A percentile compares a stretch with the other conserved stretches of the same genome.
These are phyloP conservation scores for Dendrocincla tyrannina DNA, from an alignment of 2,797 vertebrate genomes.

Conservation along the genomic window DNA sequence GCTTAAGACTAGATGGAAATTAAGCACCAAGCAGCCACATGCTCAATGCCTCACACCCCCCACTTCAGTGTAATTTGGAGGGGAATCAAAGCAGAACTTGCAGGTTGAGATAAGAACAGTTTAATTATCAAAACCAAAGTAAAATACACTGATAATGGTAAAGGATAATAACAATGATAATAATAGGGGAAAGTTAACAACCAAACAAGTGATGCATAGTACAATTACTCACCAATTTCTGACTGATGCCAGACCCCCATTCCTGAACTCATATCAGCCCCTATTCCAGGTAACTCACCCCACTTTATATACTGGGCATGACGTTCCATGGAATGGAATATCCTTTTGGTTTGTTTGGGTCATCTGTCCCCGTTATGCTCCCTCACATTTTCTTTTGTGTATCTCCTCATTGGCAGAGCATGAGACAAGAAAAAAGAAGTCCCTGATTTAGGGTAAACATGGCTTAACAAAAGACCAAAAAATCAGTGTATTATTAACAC, in stretches of 20 bases:
- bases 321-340: neutral
- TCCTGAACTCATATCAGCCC: rapidly evolving
- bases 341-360: neutral
- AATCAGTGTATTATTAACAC: neutral
- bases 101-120: neutral
- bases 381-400: neutral
- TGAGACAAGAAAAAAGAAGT: neutral
- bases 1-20: neutral
- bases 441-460: neutral
- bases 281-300: neutral
- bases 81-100: neutral
- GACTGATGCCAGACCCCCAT: too few species aligned
- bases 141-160: neutral
- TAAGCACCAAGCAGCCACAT: rapidly evolving
- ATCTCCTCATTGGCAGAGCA: neutral
- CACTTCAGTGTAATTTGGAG: neutral
- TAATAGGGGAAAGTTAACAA: neutral
- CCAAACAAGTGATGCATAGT: rapidly evolving
- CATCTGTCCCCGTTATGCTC: neutral
- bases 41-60: neutral
- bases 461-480: neutral
- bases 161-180: neutral
- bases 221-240: neutral
- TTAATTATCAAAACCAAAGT: neutral
- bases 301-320: too few species aligned